These are phyloP conservation scores for Seladonia tumulorum DNA, from an alignment of 2,888 invertebrate species.

Conservation along the genomic window DNA sequence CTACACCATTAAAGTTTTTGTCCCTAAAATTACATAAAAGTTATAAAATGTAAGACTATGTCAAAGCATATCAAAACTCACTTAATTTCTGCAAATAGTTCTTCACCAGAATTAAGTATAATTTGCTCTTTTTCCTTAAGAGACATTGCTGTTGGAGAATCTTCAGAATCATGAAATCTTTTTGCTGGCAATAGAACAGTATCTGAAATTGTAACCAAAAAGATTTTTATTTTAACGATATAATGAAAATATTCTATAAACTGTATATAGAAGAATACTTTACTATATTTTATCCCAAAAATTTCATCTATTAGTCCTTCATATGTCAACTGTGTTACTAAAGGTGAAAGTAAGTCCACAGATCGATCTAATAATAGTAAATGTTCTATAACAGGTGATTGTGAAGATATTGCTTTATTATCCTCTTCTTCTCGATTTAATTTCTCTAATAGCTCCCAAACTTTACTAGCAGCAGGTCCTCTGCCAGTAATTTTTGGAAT, in stretches of 20 bases:
- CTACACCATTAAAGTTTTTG: conserved; percentile 96
- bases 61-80: conserved; percentile 58
- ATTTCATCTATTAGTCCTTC: conserved; percentile 99
- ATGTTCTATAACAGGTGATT: conserved; percentile 90
- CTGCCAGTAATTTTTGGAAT: conserved; percentile 96
- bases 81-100: conserved; percentile 93
- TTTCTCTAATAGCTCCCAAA: conserved; percentile 94
- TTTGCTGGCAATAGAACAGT: conserved; percentile 94
- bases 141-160: conserved; percentile 86
- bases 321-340: conserved; percentile 98
- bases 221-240: not conserved
- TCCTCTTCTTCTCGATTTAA: conserved; percentile 88
- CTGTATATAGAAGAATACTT: conserved; percentile 37
- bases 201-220: conserved; percentile 83
- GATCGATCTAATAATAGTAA: conserved; percentile 95
- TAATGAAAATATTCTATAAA: not conserved
- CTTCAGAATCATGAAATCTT: conserved; percentile 90
- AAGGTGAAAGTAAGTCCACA: conserved; percentile 95
- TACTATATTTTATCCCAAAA: conserved; percentile 92
- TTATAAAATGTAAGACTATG: conserved; percentile 11
- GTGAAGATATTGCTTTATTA: conserved; percentile 85
- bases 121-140: conserved; percentile 90
- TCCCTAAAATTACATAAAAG: conserved; percentile 87
- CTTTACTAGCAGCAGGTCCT: conserved; percentile 94
- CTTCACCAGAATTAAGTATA: conserved; percentile 95